These are phyloP conservation scores for Porites rus DNA, from an alignment of 92 coral and sea anemone genomes.

Conservation along the genomic window DNA sequence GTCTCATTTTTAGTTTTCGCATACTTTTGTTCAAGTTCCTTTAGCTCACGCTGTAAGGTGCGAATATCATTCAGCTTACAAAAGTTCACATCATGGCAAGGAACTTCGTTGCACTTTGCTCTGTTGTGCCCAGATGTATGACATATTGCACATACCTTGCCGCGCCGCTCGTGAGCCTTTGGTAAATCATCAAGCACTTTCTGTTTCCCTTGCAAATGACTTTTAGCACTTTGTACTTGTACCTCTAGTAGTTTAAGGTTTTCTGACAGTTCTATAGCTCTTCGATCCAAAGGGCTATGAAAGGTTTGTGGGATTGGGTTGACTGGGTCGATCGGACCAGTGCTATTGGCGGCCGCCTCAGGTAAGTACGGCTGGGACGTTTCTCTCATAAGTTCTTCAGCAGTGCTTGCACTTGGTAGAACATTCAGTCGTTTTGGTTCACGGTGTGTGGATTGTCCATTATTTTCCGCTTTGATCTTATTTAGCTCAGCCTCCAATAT, in stretches of 20 bases:
- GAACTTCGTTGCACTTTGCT: slow-evolving; percentile 22
- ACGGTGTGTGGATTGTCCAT: neutral
- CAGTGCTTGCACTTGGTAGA: slow-evolving; percentile 12
- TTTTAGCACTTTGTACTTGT: slow-evolving; percentile 54
- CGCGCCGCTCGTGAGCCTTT: slow-evolving; percentile 2
- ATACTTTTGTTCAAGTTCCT: slow-evolving; percentile 51
- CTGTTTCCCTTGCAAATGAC: slow-evolving; percentile 31
- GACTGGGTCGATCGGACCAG: neutral
- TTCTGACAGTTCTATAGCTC: slow-evolving; percentile 55
- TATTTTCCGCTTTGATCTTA: slow-evolving; percentile 14
- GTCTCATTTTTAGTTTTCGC: slow-evolving; percentile 18
- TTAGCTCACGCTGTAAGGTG: slow-evolving; percentile 6
- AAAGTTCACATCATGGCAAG: slow-evolving; percentile 39
- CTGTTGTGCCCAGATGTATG: slow-evolving; percentile 38
- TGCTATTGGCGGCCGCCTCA: neutral
- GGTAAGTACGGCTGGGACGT: neutral
- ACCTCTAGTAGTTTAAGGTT: slow-evolving; percentile 40
- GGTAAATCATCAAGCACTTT: slow-evolving; percentile 35
- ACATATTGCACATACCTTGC: slow-evolving; percentile 41
- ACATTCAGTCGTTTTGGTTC: slow-evolving; percentile 46
- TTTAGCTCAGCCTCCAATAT: slow-evolving; percentile 42
- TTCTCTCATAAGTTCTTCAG: slow-evolving; percentile 5
- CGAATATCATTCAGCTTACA: slow-evolving; percentile 50
- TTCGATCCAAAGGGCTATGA: slow-evolving; percentile 48
- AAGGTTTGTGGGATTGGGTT: neutral